Evolutionary conservation across 2,797 vertebrate genomes (phyloP).

Genomic region (Simalia tracyae): DNA sequence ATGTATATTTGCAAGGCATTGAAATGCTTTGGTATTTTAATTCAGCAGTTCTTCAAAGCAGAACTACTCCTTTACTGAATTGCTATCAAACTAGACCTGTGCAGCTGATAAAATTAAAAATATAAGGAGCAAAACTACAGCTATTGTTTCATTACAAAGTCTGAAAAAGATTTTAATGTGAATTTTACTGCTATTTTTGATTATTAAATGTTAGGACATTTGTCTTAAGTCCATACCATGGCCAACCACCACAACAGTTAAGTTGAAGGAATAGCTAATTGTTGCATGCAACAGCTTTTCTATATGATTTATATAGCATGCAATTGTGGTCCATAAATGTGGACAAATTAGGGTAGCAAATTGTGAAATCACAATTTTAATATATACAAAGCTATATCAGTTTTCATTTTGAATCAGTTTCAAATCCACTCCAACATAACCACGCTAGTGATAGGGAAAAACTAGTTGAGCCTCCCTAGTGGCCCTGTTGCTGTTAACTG

Average conservation of each 20-base stretch:
- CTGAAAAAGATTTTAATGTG: neutral
- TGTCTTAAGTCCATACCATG: neutral
- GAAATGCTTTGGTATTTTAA: neutral
- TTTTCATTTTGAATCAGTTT: slow-evolving; percentile 62
- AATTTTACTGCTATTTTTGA: slow-evolving; percentile 26
- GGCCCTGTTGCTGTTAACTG: slow-evolving; percentile 65
- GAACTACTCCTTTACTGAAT: neutral
- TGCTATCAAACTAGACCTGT: neutral
- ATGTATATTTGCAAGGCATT: neutral
- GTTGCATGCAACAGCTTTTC: neutral
- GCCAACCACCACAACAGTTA: slow-evolving; percentile 32
- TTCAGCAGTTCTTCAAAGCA: neutral
- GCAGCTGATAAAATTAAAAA: neutral
- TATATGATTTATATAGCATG: neutral
- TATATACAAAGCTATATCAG: slow-evolving; percentile 77
- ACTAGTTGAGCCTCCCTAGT: slow-evolving; percentile 68
- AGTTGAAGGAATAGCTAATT: slow-evolving; percentile 1
- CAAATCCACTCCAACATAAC: slow-evolving; percentile 77
- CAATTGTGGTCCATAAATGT: neutral
- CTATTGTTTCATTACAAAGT: slow-evolving; percentile 8
- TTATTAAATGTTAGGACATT: slow-evolving; percentile 11
- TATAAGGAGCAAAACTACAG: slow-evolving; percentile 26
- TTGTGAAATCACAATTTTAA: slow-evolving; percentile 70
- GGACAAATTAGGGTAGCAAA: accelerated
- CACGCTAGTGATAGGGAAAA: slow-evolving; percentile 72